Conservation (phyloP, 2,888 invertebrate species). For the Galerucella nymphaeae region DNA sequence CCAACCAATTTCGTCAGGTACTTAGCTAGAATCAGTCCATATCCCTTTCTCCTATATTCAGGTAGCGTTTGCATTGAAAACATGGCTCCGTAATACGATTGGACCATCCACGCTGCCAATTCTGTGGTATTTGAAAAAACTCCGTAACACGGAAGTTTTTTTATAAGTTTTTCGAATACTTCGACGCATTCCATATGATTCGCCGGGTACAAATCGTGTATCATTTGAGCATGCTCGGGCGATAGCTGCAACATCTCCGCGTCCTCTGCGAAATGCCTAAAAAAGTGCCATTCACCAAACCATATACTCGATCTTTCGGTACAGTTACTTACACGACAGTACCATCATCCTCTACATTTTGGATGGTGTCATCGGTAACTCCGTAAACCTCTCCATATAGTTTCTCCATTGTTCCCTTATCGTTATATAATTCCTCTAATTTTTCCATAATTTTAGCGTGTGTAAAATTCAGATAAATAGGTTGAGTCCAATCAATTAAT, state of each 20-base stretch:
- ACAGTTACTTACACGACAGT: constrained; percentile 69
- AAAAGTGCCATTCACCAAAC: constrained; percentile 4
- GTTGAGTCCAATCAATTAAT: constrained; percentile 82
- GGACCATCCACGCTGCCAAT: constrained; percentile 91
- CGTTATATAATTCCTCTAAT: constrained; percentile 78
- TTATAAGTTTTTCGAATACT: constrained; percentile 83
- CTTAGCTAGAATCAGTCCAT: constrained; percentile 79
- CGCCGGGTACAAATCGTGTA: constrained; percentile 88
- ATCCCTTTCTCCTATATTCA: constrained; percentile 66
- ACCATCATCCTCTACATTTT: constrained; percentile 64
- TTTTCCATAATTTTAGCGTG: constrained; percentile 84
- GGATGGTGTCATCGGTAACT: constrained; percentile 72
- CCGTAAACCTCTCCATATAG: constrained; percentile 85
- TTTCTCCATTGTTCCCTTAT: constrained; percentile 75
- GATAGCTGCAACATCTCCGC: constrained; percentile 81
- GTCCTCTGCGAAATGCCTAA: constrained; percentile 67
- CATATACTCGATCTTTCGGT: too few relatives aligned
- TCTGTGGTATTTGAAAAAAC: constrained; percentile 78
- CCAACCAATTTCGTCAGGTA: constrained; percentile 65
- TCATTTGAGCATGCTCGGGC: constrained; percentile 82
- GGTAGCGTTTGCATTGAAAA: constrained; percentile 87
- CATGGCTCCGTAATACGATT: constrained; percentile 92
- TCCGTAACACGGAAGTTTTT: constrained; percentile 82
- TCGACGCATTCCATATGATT: constrained; percentile 89
- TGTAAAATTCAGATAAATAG: constrained; percentile 88